Evolutionary conservation across 1,140 invertebrate species (phyloP), one percentile per base, ranked within the genome.

Genomic region (Eurosta solidaginis): DNA sequence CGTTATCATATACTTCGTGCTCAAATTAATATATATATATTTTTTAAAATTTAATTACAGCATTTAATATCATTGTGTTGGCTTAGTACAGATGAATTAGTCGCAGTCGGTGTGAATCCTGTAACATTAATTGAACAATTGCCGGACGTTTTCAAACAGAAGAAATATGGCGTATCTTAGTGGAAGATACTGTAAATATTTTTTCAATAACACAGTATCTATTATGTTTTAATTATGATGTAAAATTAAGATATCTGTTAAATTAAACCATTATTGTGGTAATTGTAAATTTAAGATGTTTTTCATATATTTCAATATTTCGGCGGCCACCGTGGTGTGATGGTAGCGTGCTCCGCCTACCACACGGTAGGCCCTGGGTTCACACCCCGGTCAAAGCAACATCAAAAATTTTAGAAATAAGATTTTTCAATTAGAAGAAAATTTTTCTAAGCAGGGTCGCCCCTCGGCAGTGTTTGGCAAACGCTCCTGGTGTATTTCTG

Each of bases 61-160:
- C 92, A 93, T 86, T 86, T 94, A 63, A 89, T 92, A 12, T 89
- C 92, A 81, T 83, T 93, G 12, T 89, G 80, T 87, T 90, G 89
- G 83, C 79, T 94, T 22, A 89, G 86, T 50, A 81, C 89, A 44
- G 87, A 90, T 78, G 92, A 93, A 89, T 81, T 94, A 79, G 90
- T 94, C 2, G 91, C 90, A 17, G 91, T 94, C 27, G 92, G 93
- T 87, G 90, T 93, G 6, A 92, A 92, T 83, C 92, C 92, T 9
- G 84, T 90, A 20, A 88, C 89, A 22, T 84, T 94, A 5, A 82
- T 89, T 5, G 90, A 92, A 79, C 89, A 91, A 79, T 84, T 94
- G 79, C 93, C 93, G 33, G 89, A 91, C 14, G 89, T 90, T 3
- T 89, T 92, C 20, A 89, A 89, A 80, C 89, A 91, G 83, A 92